Conservation (phyloP, 1,140 invertebrate genomes). For the Saxidomus purpurata region DNA sequence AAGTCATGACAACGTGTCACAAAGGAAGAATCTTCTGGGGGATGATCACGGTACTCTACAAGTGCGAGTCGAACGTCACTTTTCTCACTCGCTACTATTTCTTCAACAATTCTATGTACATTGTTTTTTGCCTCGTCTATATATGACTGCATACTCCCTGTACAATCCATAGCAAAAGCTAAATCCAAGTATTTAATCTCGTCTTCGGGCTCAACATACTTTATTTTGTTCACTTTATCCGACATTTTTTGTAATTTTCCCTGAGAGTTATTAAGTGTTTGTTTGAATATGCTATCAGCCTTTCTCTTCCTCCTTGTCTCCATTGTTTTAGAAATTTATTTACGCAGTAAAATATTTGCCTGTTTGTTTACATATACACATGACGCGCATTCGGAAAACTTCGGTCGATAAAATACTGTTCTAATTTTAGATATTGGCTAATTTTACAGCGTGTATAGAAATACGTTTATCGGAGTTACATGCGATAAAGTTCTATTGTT, state of each 20-base stretch:
- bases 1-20: constrained; percentile 81
- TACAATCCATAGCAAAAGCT: constrained; percentile 82
- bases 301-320: not conserved
- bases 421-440: no score
- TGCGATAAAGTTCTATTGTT: no score
- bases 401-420: no score
- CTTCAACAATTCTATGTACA: constrained; percentile 80
- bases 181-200: constrained; percentile 74
- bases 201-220: constrained; percentile 28
- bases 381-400: not conserved
- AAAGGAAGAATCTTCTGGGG: constrained; percentile 78
- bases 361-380: not conserved
- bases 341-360: no score
- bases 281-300: not conserved
- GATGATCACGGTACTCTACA: constrained; percentile 82
- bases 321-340: not conserved
- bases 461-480: no score
- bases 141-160: constrained; percentile 81
- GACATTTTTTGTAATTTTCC: not conserved
- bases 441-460: no score
- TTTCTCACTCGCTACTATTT: constrained; percentile 79
- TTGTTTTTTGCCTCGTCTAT: constrained; percentile 77
- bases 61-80: constrained; percentile 79
- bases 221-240: not conserved
- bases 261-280: not conserved